Base-by-base conservation (phyloP, 2,888 invertebrate genomes). In the Cataglyphis altisquamis region DNA sequence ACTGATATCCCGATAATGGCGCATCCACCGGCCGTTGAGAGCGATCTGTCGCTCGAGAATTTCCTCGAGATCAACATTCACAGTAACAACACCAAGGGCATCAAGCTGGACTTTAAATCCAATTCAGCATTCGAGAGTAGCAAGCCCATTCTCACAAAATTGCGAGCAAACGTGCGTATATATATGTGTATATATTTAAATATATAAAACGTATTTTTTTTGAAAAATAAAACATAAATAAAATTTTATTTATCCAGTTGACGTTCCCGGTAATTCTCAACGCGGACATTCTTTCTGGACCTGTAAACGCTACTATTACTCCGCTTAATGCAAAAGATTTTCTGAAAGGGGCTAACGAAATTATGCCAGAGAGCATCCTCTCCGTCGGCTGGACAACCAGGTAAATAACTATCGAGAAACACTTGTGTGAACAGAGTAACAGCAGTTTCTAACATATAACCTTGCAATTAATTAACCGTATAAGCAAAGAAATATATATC, bases 301-400 rank as follows among this genome's bases (percentile, higher is more conserved):
- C 98, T 0, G 96, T 97, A 0, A 96, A 97, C 82, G 94, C 96
- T 10, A 95, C 95, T 0, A 93, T 95, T 0, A 94, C 92, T 63
- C 97, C 97, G 0, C 97, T 98, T 0, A 96, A 97, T 92, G 95
- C 97, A 0, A 93, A 92, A 4, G 91, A 93, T 83, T 98, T 98
- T 94, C 94, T 98, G 39, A 91, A 94, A 0, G 95, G 96, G 3
- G 96, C 95, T 15, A 89, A 96, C 0, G 95, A 96, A 70, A 94
- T 95, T 60, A 97, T 97, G 87, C 96, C 96, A 0, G 95, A 96
- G 25, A 96, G 97, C 0, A 96, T 97, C 0, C 95, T 98, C 1
- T 98, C 98, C 10, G 95, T 98, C 8, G 98, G 98, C 0, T 98
- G 98, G 98, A 98, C 98, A 29, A 98, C 98, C 1, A 96, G 95